Conservation (phyloP, 2,797 vertebrate species). For the Acomys russatus region DNA sequence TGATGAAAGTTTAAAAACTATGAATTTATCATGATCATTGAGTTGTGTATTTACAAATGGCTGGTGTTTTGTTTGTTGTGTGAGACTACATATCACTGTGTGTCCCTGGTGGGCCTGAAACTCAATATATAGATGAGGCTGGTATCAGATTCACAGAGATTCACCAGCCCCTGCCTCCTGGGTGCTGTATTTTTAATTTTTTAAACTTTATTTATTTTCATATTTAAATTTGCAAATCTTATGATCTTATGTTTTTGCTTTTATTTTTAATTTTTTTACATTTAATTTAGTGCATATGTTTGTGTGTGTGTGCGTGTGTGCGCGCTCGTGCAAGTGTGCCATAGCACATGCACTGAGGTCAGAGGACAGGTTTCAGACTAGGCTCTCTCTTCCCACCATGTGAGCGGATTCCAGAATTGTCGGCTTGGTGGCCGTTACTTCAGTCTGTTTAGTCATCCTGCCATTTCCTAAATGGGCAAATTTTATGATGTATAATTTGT, state of each 20-base stretch:
- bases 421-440: not conserved
- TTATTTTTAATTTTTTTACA: not conserved
- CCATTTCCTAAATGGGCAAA: not conserved
- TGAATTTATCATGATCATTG: constrained; percentile 36
- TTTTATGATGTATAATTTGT: not conserved
- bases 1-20: not conserved
- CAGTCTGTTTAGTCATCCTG: not conserved
- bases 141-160: not conserved
- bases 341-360: not conserved
- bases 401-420: not conserved
- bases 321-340: not conserved
- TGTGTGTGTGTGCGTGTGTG: not conserved
- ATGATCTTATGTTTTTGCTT: not conserved
- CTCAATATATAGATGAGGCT: not conserved
- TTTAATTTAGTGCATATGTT: not conserved
- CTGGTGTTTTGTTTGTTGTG: not conserved
- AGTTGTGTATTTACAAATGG: not conserved
- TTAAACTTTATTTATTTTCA: not conserved
- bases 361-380: not conserved
- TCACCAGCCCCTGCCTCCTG: not conserved
- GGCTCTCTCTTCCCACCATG: not conserved
- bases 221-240: not conserved
- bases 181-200: not conserved
- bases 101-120: not conserved
- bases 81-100: not conserved